These are phyloP conservation scores for Amphiduros pacificus DNA, from an alignment of 2,888 invertebrate species.

Conservation along the genomic window DNA sequence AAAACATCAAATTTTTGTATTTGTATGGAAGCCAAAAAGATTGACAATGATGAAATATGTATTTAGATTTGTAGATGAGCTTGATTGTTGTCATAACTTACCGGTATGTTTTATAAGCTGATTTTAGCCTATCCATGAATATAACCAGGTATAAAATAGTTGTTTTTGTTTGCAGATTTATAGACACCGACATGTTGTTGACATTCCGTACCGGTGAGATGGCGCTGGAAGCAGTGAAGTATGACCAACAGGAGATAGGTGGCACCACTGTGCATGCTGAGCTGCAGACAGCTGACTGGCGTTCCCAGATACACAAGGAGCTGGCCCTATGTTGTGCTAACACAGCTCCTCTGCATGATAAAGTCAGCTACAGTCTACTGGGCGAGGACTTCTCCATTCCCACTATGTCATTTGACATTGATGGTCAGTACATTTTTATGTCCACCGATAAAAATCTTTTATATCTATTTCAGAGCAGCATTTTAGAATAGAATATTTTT, in stretches of 20 bases:
- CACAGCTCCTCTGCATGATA: too few species aligned
- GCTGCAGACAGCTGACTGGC: conserved; percentile 85
- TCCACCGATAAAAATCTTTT: background rate
- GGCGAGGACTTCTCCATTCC: conserved; percentile 55
- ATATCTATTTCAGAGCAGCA: background rate
- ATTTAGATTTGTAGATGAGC: too few species aligned
- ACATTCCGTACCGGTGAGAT: conserved; percentile 89
- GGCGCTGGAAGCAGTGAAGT: conserved; percentile 68
- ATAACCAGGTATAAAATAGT: too few species aligned
- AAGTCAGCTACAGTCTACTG: conserved; percentile 36
- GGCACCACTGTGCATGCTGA: conserved; percentile 61
- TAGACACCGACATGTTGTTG: conserved; percentile 86
- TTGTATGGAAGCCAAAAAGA: too few species aligned
- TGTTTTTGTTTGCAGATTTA: conserved; percentile 65
- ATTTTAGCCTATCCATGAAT: too few species aligned
- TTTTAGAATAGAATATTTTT: background rate
- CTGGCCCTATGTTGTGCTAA: conserved; percentile 73
- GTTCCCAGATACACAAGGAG: conserved; percentile 78
- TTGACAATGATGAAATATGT: too few species aligned
- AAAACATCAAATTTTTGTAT: too few species aligned
- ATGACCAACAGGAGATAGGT: conserved; percentile 46
- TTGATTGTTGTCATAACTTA: too few species aligned
- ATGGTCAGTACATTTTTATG: conserved; percentile 24
- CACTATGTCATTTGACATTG: conserved; percentile 49
- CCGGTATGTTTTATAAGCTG: too few species aligned